These are phyloP conservation scores for Junonia oenone DNA, from an alignment of 2,888 invertebrate species.

Conservation along the genomic window DNA sequence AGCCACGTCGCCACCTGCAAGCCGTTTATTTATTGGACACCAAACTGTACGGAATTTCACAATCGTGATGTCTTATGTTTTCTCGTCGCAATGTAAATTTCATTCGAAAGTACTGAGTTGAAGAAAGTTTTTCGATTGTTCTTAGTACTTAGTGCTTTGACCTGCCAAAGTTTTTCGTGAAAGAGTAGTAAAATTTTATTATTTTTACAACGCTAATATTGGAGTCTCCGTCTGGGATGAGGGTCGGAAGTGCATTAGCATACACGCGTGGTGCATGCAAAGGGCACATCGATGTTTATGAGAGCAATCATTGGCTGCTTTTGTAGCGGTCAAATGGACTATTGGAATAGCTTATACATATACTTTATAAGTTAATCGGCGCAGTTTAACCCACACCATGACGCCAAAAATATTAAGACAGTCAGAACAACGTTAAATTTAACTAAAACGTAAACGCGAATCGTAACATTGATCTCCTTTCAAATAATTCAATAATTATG, in stretches of 20 bases:
- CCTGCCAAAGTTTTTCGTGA: not conserved
- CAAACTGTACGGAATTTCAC: conserved; percentile 15
- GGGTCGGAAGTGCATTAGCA: conserved; percentile 55
- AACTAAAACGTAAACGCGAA: too few relatives aligned
- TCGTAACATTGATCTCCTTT: too few relatives aligned
- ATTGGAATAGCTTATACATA: not conserved
- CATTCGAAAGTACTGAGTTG: not conserved
- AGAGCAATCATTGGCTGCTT: conserved; percentile 40
- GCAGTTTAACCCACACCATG: too few relatives aligned
- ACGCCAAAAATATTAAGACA: too few relatives aligned
- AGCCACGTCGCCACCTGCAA: conserved; percentile 32
- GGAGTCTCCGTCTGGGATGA: conserved; percentile 35
- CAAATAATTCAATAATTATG: too few relatives aligned
- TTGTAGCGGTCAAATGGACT: conserved; percentile 18
- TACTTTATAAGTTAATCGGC: too few relatives aligned
- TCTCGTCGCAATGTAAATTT: not conserved
- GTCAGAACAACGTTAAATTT: too few relatives aligned
- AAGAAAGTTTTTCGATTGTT: too few relatives aligned
- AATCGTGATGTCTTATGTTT: not conserved
- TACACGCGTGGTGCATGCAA: conserved; percentile 60
- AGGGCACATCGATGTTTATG: conserved; percentile 53
- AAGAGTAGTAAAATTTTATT: not conserved
- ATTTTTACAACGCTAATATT: conserved; percentile 1
- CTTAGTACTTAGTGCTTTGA: not conserved
- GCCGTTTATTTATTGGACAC: conserved; percentile 22